Conservation (phyloP, 2,888 invertebrate species). For the Dermolepida albohirtum region DNA sequence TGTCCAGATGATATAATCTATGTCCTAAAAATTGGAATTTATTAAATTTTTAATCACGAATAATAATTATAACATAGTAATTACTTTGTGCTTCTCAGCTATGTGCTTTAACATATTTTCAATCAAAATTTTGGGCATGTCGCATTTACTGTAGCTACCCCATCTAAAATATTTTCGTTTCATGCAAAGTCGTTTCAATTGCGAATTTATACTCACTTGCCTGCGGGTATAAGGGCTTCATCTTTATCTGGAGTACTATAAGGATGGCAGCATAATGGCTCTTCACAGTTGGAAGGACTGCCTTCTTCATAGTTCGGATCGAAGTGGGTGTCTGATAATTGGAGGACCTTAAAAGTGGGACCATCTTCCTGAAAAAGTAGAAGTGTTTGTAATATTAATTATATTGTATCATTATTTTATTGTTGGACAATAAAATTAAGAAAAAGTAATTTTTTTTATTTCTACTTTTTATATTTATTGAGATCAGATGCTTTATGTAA, state of each 20-base stretch:
- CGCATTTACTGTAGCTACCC: conserved; percentile 95
- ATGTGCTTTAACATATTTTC: conserved; percentile 92
- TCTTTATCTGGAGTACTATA: conserved; percentile 81
- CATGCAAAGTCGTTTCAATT: not conserved
- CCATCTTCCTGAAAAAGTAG: conserved; percentile 41
- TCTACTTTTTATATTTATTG: no score
- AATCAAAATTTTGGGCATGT: conserved; percentile 89
- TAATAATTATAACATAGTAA: not conserved
- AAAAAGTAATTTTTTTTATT: no score
- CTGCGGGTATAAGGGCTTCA: conserved; percentile 77
- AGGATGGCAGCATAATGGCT: conserved; percentile 91
- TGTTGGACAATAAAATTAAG: no score
- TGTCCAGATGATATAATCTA: conserved; percentile 95
- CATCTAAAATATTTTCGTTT: conserved; percentile 69
- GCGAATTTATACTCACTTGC: conserved; percentile 64
- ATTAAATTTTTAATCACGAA: conserved; percentile 8
- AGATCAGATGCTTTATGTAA: no score
- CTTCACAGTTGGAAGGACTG: conserved; percentile 90
- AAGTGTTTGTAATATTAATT: not conserved
- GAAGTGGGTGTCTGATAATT: conserved; percentile 95
- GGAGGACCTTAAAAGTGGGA: conserved; percentile 87
- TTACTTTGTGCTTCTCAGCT: conserved; percentile 82
- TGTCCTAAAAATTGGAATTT: conserved; percentile 71
- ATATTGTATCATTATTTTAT: no score
- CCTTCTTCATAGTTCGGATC: conserved; percentile 92